Base-by-base conservation (phyloP, 2,797 vertebrate species). In the Anabas testudineus region DNA sequence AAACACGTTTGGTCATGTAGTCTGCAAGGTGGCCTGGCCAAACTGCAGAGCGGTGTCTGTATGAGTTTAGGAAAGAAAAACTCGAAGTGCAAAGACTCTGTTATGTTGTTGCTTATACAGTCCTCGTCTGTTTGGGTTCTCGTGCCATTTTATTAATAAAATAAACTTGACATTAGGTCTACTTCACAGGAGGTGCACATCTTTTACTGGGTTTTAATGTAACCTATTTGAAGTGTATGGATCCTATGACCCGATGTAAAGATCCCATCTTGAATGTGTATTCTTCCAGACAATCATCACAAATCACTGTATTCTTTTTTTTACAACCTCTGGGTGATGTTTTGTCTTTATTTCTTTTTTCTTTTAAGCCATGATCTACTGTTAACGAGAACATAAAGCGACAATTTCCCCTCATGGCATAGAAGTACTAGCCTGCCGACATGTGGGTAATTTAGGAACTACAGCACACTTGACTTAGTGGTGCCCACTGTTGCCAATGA, bases 401-500 rank as follows among this genome's bases (percentile, higher is more conserved):
- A 55, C 24, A 10, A 36, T 19, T 8, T 32, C 32, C 59, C 5
- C 34, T 7, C 15, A 14, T 59, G 16, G 18, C 10, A 53, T 0
- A 47, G 55, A 74, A 78, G 77, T 63, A 63, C 83, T 76, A 75
- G 63, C n/a, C 80, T 88, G 88, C 89, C 90, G 7, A 71, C 88
- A 9, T 83, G 90, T 91, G 92, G 91, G 5, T 6, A 18, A 1
- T 56, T 2, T 0, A 14, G 62, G 34, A 83, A 90, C 62, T 86
- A 73, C 88, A 88, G 30, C 26, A 63, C 55, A 42, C 5, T 34
- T 55, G 18, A 61, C 22, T 10, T 47, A 0, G 56, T 1, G 1
- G n/a, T 19, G 42, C n/a, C 16, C 8, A 7, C 9, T 41, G 3
- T 7, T 58, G 7, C 2, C 3, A 16, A n/a, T 18, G 14, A 19